Base-by-base conservation (phyloP, 2,797 vertebrate genomes). In the Anabacerthia variegaticeps region DNA sequence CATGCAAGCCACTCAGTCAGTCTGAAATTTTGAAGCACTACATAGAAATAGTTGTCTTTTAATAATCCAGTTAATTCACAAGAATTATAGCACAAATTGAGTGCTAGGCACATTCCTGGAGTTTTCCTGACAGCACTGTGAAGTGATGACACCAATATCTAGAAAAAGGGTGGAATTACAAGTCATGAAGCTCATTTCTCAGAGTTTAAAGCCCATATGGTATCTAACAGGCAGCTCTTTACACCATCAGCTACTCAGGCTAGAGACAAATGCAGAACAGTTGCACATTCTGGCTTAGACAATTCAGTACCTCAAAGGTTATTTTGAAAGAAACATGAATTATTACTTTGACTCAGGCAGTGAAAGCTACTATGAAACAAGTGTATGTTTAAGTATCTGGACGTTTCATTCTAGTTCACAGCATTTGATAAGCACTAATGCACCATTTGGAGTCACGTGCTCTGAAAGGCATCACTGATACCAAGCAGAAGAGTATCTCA, bases 11-110 rank as follows among this genome's bases (percentile, higher is more conserved):
- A 56, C 23, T 49, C 11, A 7, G 36, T 4, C 63, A 49, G 12
- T 7, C 34, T 12, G 19, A 48, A 58, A 78, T 48, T 63, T 0
- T 67, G 56, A 91, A 68, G 61, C 0, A 0, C 5, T 27, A 39
- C 2, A 3, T 27, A 85, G 39, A 71, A 59, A 46, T 6, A 46
- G 30, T 8, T 66, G 39, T 10, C n/a, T 83, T 85, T 76, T 3
- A 80, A 49, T 17, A 20, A 62, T 6, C 24, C 37, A 41, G 44
- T 52, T 54, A 72, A 76, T 44, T 44, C 54, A 74, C 19, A 83
- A 63, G 24, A 86, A 73, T 34, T 74, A 59, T 36, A 73, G 36
- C 46, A 54, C 3, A 5, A 48, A 44, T 5, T 23, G 51, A 89
- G 21, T 4, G 7, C 66, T 43, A 39, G 41, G 22, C 32, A 43